Evolutionary conservation across 1,140 invertebrate species (phyloP).

Genomic region (Trypoxylus dichotomus): DNA sequence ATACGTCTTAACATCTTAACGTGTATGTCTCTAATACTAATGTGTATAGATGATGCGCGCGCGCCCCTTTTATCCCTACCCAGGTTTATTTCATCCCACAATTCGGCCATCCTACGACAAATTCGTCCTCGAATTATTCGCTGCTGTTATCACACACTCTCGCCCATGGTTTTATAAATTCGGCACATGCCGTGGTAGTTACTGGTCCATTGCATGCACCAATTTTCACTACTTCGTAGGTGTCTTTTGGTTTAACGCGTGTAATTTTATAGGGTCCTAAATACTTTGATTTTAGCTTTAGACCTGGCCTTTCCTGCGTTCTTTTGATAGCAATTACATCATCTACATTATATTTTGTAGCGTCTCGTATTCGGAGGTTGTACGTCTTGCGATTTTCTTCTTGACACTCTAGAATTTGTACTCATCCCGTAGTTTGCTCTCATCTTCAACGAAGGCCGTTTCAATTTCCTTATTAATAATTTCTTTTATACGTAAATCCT

Average conservation of each 20-base stretch:
- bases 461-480: no score
- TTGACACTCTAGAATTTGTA: conserved; percentile 45
- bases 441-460: conserved; percentile 47
- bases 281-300: no score
- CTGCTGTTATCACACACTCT: conserved; percentile 27
- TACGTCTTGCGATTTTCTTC: conserved; percentile 45
- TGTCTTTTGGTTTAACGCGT: no score
- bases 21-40: no score
- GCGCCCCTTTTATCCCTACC: background rate
- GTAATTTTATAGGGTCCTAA: no score
- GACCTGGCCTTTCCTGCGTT: conserved; percentile 48
- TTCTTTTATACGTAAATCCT: conserved; percentile 44
- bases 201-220: no score
- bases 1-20: no score
- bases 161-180: conserved; percentile 48
- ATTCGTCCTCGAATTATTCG: no score
- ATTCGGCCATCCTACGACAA: conserved; percentile 1
- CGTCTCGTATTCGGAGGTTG: conserved; percentile 36
- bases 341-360: conserved; percentile 40
- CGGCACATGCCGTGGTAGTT: conserved; percentile 41
- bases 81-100: conserved; percentile 13
- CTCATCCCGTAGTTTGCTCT: conserved; percentile 38
- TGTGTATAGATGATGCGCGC: no score
- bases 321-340: no score
- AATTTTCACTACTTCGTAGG: no score